Base-by-base conservation (phyloP, 2,113 vertebrate species). In the Vanacampus margaritifer region DNA sequence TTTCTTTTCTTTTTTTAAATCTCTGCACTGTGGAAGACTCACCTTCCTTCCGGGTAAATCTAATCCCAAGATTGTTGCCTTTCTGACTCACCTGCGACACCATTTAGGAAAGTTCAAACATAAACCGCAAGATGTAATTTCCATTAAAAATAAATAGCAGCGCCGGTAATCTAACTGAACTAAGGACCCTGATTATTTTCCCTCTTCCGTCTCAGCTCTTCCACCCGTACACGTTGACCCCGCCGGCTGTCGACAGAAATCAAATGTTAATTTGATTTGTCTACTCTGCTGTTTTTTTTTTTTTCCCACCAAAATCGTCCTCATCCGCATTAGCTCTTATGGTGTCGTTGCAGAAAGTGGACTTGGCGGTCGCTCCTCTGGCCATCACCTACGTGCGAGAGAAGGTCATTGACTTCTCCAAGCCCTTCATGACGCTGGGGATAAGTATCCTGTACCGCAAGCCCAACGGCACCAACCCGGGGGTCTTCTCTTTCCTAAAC, bases 391-490 rank as follows among this genome's bases (percentile, higher is more conserved):
- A 98, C 73, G 94, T 95, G 70, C 91, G 97, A 72, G 96, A 99
- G 94, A 93, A 98, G 91, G 97, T 98, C 91, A 99, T 99, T 88
- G 97, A 99, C 93, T 99, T 99, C 90, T 98, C 97, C 73, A 98
- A 99, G 91, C 96, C 96, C 60, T 99, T 93, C 93, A 98, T 99
- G 97, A 99, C 96, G 75, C 83, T 93, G 74, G 91, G 91, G 63
- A 93, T 93, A 96, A 98, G 93, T 95, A 99, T 96, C 91, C 94
- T 94, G 92, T 98, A 92, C 94, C 97, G 94, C 94, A 99, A 95
- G 92, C 95, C 96, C 94, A 97, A 97, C 92, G 97, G 93, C 67
- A 92, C 91, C 85, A 92, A 92, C 68, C 96, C 96, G 12, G 96
- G 96, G 79, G 96, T 98, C 90, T 98, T 98, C 94, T 98, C 96